Percentiles rank a stretch among this genome's conserved stretches.
Evolutionary conservation across 2,888 invertebrate genomes (phyloP).

Genomic region (Diaphora mendica): DNA sequence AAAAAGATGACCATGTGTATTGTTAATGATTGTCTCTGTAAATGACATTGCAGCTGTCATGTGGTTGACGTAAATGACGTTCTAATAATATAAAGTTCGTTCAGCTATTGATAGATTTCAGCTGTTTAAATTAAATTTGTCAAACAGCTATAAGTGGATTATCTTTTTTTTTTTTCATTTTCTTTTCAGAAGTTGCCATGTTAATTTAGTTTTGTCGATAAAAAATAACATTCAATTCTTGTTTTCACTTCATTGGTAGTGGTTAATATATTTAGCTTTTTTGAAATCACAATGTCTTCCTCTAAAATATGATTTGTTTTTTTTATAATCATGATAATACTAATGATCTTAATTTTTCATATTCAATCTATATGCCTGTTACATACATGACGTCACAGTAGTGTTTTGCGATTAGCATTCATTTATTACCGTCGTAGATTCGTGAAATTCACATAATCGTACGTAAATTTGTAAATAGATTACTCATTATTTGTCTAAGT

Average conservation of each 20-base stretch:
- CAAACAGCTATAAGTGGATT: no score
- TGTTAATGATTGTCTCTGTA: background rate
- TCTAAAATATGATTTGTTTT: no score
- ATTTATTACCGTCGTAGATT: background rate
- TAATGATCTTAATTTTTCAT: background rate
- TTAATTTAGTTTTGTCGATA: background rate
- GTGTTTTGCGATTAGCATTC: slow-evolving; percentile 7
- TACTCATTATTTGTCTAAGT: background rate
- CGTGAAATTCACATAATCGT: background rate
- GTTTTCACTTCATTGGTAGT: no score
- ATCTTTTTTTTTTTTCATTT: no score
- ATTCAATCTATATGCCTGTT: background rate
- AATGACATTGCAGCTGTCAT: background rate
- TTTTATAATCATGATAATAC: background rate
- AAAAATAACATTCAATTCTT: no score
- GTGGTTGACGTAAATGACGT: background rate
- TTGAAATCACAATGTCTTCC: background rate
- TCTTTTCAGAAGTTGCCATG: background rate
- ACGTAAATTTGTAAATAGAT: background rate
- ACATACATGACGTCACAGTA: background rate
- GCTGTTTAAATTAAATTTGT: background rate
- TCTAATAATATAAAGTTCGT: background rate
- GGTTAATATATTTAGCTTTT: background rate
- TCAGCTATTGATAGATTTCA: background rate
- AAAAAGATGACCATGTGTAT: background rate